Percentiles rank a stretch among this genome's conserved stretches.
Evolutionary conservation across 2,113 vertebrate genomes (phyloP).

Genomic region (Planiliza haematocheilus): DNA sequence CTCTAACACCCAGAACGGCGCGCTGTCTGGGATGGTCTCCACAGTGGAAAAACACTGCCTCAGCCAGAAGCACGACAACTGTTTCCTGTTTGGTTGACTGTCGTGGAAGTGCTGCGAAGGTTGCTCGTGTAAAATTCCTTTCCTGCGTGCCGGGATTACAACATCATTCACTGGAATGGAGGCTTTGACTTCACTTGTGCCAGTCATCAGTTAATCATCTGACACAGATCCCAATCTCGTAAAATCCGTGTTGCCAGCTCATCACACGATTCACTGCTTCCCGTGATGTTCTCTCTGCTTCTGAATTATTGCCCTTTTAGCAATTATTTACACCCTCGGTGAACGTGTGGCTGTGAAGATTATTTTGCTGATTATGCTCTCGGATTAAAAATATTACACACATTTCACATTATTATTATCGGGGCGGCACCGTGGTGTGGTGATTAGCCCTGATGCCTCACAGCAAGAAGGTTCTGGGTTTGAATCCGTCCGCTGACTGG

Average conservation of each 20-base stretch:
- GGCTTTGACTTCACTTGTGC: slow-evolving; percentile 4
- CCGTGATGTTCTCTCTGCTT: slow-evolving; percentile 1
- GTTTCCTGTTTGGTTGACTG: slow-evolving; percentile 65
- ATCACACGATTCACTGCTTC: neutral
- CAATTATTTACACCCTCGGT: too few species aligned
- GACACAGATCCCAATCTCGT: slow-evolving; percentile 1
- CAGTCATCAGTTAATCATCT: slow-evolving; percentile 8
- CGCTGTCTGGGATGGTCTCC: slow-evolving; percentile 52
- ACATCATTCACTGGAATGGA: neutral
- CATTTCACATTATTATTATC: too few species aligned
- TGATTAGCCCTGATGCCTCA: too few species aligned
- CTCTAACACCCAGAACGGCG: slow-evolving; percentile 26
- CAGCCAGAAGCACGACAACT: slow-evolving; percentile 59
- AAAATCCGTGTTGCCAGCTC: neutral
- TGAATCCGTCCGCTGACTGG: too few species aligned
- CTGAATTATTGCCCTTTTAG: too few species aligned
- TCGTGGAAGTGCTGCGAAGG: slow-evolving; percentile 46
- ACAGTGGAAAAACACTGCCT: slow-evolving; percentile 61
- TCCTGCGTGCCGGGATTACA: slow-evolving; percentile 14
- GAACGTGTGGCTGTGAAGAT: too few species aligned
- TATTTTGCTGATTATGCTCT: too few species aligned
- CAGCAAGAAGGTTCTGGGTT: too few species aligned
- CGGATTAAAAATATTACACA: too few species aligned
- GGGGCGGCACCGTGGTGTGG: too few species aligned
- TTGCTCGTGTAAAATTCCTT: slow-evolving; percentile 35